A percentile compares a stretch with the other conserved stretches of the same genome.
phyloP scores from a whole-genome alignment of 2,113 vertebrate species.

The Daboia siamensis region DNA sequence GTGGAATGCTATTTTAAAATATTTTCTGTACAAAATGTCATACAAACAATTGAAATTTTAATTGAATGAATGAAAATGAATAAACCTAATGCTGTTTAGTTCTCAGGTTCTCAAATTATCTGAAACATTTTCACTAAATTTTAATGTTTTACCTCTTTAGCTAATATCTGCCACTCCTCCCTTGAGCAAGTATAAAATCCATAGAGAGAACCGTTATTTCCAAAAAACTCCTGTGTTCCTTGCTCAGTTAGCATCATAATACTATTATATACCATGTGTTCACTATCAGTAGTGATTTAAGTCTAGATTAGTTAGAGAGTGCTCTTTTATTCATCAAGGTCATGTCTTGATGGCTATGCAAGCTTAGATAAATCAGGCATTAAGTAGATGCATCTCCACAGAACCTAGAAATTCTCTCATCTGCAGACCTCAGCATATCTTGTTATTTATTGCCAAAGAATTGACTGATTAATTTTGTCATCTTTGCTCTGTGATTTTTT shows the following conservation, averaged over 20 bases:
- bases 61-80: neutral
- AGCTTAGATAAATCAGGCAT: constrained; percentile 74
- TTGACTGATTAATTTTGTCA: constrained; percentile 81
- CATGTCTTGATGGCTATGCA: constrained; percentile 63
- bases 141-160: neutral
- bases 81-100: neutral
- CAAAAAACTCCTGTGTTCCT: constrained; percentile 23
- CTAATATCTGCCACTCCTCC: constrained; percentile 7
- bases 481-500: constrained; percentile 69
- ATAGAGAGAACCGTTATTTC: neutral
- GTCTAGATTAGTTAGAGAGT: constrained; percentile 55
- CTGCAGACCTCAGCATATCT: constrained; percentile 72
- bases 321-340: constrained; percentile 71
- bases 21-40: neutral
- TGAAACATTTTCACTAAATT: neutral
- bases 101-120: neutral
- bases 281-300: constrained; percentile 64
- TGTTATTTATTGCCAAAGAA: constrained; percentile 76
- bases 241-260: constrained; percentile 41
- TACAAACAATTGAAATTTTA: neutral
- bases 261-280: constrained; percentile 45
- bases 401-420: constrained; percentile 70
- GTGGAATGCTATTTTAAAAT: neutral
- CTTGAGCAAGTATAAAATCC: constrained; percentile 10
- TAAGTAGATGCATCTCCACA: constrained; percentile 71